Conservation (phyloP, 2,797 vertebrate genomes). For the Bucorvus abyssinicus region DNA sequence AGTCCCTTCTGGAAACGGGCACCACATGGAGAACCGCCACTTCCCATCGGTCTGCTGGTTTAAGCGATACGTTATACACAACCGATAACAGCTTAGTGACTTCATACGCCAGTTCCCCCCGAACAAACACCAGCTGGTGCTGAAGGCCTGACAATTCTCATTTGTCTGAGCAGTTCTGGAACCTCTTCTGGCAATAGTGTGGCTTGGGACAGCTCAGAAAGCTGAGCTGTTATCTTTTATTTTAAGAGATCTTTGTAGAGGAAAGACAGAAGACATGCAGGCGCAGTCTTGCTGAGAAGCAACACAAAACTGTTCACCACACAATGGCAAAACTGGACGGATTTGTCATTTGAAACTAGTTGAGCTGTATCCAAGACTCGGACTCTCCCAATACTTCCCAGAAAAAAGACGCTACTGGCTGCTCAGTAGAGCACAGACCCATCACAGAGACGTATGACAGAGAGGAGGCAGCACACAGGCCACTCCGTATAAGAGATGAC, state of each 20-base stretch:
- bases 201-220: not conserved
- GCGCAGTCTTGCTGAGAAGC: not conserved
- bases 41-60: not conserved
- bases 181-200: not conserved
- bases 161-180: not conserved
- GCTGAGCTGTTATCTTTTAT: not conserved
- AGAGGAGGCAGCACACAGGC: not conserved
- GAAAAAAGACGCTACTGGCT: not conserved
- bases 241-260: not conserved
- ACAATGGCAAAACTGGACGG: not conserved
- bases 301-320: not conserved
- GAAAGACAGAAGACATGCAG: not conserved
- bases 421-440: not conserved
- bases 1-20: not conserved
- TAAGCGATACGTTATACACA: not conserved
- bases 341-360: not conserved
- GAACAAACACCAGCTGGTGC: not conserved
- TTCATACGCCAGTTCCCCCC: not conserved
- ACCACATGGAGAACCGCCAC: not conserved
- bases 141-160: not conserved
- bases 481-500: not conserved
- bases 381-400: not conserved
- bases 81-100: fast-evolving
- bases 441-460: not conserved
- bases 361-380: not conserved